A percentile compares a stretch with the other conserved stretches of the same genome.
These are phyloP conservation scores for Micrastur ruficollis DNA, from an alignment of 2,797 vertebrate genomes.

Conservation along the genomic window DNA sequence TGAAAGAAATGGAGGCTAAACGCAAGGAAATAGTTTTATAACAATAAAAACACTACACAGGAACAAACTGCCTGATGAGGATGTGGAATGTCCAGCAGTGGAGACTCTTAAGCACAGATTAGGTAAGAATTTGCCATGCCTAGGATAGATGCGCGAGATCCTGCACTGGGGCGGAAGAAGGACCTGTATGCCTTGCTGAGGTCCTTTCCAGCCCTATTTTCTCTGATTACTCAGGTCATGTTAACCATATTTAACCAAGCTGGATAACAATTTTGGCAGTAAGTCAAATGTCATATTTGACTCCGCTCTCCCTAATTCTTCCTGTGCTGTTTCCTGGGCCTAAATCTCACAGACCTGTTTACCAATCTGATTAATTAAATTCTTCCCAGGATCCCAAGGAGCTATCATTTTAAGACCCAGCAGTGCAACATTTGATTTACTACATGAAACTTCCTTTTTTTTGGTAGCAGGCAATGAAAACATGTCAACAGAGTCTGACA, in stretches of 20 bases:
- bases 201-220: background rate
- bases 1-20: background rate
- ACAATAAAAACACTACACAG: background rate
- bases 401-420: background rate
- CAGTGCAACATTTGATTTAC: background rate
- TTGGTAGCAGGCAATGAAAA: background rate
- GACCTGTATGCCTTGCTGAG: background rate
- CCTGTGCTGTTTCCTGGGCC: background rate
- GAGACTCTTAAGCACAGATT: background rate
- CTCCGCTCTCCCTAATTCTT: background rate
- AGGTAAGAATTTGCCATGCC: background rate
- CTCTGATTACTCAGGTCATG: background rate
- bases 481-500: background rate
- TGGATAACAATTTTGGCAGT: background rate
- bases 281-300: background rate
- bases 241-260: background rate
- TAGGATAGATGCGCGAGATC: background rate
- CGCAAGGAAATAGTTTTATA: background rate
- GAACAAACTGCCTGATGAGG: background rate
- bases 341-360: background rate
- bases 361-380: background rate
- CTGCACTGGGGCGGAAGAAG: fast-evolving
- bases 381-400: background rate
- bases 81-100: background rate
- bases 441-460: background rate